These are phyloP conservation scores for Prolemur simus DNA, from an alignment of 2,113 vertebrate genomes.

Conservation along the genomic window DNA sequence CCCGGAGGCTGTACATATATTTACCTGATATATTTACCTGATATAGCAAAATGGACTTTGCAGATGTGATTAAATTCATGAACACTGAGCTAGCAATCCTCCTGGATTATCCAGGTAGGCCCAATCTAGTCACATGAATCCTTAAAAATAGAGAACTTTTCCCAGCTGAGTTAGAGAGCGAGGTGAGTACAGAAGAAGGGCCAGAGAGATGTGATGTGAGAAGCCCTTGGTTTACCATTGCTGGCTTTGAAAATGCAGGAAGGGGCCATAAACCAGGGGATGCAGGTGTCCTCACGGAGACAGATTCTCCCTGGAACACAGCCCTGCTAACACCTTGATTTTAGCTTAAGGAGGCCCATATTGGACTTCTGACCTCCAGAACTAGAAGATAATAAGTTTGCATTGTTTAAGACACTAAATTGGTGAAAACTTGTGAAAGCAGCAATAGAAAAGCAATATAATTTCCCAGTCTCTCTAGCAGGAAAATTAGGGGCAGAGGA, in stretches of 20 bases:
- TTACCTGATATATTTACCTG: background rate
- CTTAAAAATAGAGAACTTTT: background rate
- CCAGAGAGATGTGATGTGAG: background rate
- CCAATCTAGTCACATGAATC: background rate
- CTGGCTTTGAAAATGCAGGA: background rate
- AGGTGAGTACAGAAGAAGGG: background rate
- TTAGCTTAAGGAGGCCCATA: background rate
- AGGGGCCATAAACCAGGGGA: background rate
- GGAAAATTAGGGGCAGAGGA: background rate
- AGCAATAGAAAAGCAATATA: background rate
- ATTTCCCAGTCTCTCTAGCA: background rate
- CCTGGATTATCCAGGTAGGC: background rate
- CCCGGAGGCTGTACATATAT: fast-evolving
- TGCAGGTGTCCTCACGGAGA: background rate
- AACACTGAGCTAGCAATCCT: background rate
- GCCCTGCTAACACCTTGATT: background rate
- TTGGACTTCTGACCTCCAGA: background rate
- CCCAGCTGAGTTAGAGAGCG: background rate
- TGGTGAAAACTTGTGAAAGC: background rate
- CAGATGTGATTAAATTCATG: background rate
- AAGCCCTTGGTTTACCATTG: background rate
- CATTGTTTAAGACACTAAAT: background rate
- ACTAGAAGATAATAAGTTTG: background rate
- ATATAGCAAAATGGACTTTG: background rate
- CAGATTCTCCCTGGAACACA: background rate